These are phyloP conservation scores for Hyposoter dolosus DNA, from an alignment of 2,888 invertebrate genomes.

Conservation along the genomic window DNA sequence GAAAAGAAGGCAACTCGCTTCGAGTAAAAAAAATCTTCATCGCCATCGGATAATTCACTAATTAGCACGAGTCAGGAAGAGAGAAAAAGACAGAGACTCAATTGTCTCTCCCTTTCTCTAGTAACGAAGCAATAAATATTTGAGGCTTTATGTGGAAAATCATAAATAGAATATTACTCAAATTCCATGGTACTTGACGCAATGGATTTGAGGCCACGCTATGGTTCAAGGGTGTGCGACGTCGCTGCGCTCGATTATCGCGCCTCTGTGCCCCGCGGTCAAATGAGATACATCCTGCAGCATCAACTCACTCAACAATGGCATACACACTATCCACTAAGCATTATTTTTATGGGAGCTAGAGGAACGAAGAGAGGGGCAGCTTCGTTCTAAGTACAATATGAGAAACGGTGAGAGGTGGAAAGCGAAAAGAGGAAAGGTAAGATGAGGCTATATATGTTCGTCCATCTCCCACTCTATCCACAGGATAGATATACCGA, in stretches of 20 bases:
- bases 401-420: slow-evolving; percentile 70
- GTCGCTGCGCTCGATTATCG: slow-evolving; percentile 30
- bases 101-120: slow-evolving; percentile 36
- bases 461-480: slow-evolving; percentile 50
- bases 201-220: slow-evolving; percentile 38
- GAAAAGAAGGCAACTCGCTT: slow-evolving; percentile 1
- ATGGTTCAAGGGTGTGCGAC: slow-evolving; percentile 61
- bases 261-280: slow-evolving; percentile 21
- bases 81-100: background rate
- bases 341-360: slow-evolving; percentile 43
- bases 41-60: background rate
- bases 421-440: slow-evolving; percentile 77
- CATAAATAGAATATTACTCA: slow-evolving; percentile 25
- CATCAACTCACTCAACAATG: slow-evolving; percentile 34
- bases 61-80: background rate
- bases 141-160: slow-evolving; percentile 23
- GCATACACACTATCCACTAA: slow-evolving; percentile 30
- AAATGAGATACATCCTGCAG: slow-evolving; percentile 15
- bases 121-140: slow-evolving; percentile 10
- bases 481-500: slow-evolving; percentile 38
- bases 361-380: background rate
- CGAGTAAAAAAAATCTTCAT: background rate
- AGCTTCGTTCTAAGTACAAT: background rate
- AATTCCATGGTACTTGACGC: slow-evolving; percentile 37
- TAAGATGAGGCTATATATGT: slow-evolving; percentile 70